A percentile compares a stretch with the other conserved stretches of the same genome.
These are phyloP conservation scores for Pachyuromys duprasi DNA, from an alignment of 2,797 vertebrate species.

Conservation along the genomic window DNA sequence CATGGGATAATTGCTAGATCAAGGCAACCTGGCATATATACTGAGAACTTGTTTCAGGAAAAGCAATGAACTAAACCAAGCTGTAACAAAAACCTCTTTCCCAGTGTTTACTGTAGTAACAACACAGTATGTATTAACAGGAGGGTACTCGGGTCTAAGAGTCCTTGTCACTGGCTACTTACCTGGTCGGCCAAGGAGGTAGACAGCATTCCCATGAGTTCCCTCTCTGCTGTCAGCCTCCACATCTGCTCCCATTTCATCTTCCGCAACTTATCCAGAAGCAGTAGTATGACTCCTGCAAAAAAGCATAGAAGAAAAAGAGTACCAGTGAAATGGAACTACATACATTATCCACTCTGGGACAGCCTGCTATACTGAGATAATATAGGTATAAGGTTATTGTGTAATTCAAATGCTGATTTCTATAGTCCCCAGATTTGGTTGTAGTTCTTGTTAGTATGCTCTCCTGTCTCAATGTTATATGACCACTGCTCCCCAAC, in stretches of 20 bases:
- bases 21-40: neutral
- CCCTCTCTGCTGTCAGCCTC: constrained; percentile 97
- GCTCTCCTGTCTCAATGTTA: too few relatives aligned
- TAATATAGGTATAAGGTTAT: too few relatives aligned
- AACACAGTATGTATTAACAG: neutral
- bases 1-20: neutral
- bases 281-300: constrained; percentile 96
- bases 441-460: too few relatives aligned
- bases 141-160: neutral
- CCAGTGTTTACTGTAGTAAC: neutral
- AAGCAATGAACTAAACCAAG: neutral
- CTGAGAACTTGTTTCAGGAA: neutral
- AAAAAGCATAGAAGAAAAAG: constrained; percentile 47
- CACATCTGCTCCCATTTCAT: constrained; percentile 99
- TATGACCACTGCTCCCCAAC: too few relatives aligned
- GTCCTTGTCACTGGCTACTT: constrained; percentile 55
- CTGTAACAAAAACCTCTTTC: neutral
- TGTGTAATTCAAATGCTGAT: too few relatives aligned
- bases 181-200: constrained; percentile 99
- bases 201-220: constrained; percentile 99
- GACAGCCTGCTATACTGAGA: neutral
- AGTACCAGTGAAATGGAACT: neutral
- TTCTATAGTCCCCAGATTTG: too few relatives aligned
- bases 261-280: constrained; percentile 96
- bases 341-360: neutral